phyloP scores from a whole-genome alignment of 2,797 vertebrate species.

The Cetoscarus ocellatus region DNA sequence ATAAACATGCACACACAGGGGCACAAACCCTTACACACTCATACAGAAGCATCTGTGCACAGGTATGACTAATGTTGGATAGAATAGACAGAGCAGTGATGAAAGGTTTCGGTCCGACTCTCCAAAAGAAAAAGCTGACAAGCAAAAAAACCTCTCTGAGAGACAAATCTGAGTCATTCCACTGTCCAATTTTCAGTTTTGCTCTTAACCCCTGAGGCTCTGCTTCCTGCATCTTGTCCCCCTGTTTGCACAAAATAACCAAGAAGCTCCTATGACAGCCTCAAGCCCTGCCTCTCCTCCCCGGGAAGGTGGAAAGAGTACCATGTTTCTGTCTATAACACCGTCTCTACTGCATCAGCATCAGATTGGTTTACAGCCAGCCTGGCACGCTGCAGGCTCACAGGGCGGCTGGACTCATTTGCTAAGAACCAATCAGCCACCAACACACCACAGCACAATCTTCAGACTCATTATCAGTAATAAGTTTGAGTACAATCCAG shows the following conservation, averaged over 20 bases:
- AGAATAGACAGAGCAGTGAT: constrained; percentile 18
- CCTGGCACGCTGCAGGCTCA: constrained; percentile 65
- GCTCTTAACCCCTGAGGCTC: constrained; percentile 8
- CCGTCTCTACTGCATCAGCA: constrained; percentile 80
- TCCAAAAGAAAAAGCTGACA: constrained; percentile 15
- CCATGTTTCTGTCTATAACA: constrained; percentile 63
- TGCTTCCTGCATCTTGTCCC: constrained; percentile 6
- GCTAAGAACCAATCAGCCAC: constrained; percentile 56
- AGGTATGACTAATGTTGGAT: constrained; percentile 11
- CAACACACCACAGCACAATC: constrained; percentile 48
- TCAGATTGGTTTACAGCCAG: constrained; percentile 79
- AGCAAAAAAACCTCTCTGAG: constrained; percentile 19
- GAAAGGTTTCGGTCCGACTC: constrained; percentile 8
- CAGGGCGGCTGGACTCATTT: constrained; percentile 55
- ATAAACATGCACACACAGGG: constrained; percentile 41
- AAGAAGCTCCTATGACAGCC: constrained; percentile 20
- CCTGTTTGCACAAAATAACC: constrained; percentile 25
- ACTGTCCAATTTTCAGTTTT: constrained; percentile 16
- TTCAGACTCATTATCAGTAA: constrained; percentile 73
- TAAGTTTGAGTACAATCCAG: constrained; percentile 62
- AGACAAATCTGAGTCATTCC: constrained; percentile 49
- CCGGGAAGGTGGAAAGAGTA: constrained; percentile 50
- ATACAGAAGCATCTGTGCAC: constrained; percentile 35
- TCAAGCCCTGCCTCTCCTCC: constrained; percentile 40
- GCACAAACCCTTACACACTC: constrained; percentile 25